Base-by-base conservation (phyloP, 1,140 invertebrate species). In the Drosophila suzukii region DNA sequence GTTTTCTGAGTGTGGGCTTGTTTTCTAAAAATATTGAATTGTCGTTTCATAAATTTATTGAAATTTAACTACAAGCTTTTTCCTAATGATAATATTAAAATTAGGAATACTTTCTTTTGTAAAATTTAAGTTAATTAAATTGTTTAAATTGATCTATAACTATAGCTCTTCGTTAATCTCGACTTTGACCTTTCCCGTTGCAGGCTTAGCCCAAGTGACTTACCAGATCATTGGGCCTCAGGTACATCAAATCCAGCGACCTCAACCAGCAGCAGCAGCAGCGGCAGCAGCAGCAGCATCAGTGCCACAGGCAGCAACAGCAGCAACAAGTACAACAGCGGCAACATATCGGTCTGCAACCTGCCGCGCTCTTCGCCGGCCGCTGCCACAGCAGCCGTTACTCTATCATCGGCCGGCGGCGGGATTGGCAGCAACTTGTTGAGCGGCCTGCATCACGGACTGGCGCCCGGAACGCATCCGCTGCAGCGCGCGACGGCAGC, bases 161-260 rank as follows among this genome's bases (percentile, higher is more conserved):
- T 10, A 15, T 41, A 24, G 51, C 17, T 39, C 39, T 50, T 24
- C 1, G 57, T 47, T 80, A 65, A 62, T 62, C 59, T 8, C 0
- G 3, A 44, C 12, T 50, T 39, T 0, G 3, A 13, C 55, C 27
- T 11, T 4, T 4, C 50, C 50, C 11, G 24, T 81, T 82, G 8
- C 65, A 92, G 92, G 92, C 92, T 92, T 91, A 91, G 92, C 91
- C 92, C 92, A 91, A 81, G 91, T 92, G 92, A 92, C 75, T 75
- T 92, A 91, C 84, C 90, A 90, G 91, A 92, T 86, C 90, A 89
- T 90, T 92, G 92, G 92, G 81, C 79, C 84, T 83, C 85, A 84
- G 68, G 86, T 78, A 91, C 81, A 75, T 75, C 83, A 75, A 78
- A 63, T 57, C 36, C 84, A 73, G 61, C 77, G 75, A 81, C 82